Percentiles rank a stretch among this genome's conserved stretches.
These are phyloP conservation scores for Gopherus flavomarginatus DNA, from an alignment of 2,113 vertebrate species.

Conservation along the genomic window DNA sequence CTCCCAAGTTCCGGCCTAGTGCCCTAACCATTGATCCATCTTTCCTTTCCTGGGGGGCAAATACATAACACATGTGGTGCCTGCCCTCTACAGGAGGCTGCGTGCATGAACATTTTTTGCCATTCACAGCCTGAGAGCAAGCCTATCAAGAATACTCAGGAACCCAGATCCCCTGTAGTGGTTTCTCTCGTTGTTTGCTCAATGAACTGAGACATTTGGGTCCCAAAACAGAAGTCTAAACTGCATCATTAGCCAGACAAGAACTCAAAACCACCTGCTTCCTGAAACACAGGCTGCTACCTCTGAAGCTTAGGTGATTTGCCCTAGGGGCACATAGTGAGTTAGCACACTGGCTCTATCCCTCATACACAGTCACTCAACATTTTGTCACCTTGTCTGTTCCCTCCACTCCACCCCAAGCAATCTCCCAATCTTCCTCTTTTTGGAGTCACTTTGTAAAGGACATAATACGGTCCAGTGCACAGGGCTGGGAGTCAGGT, in stretches of 20 bases:
- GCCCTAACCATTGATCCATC: too few species aligned
- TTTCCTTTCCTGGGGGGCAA: too few species aligned
- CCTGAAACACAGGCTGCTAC: neutral
- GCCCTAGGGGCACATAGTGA: neutral
- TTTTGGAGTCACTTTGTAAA: accelerated
- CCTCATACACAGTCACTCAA: neutral
- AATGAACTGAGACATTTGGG: accelerated
- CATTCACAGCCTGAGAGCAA: neutral
- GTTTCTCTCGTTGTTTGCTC: neutral
- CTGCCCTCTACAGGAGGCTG: accelerated
- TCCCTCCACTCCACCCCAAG: neutral
- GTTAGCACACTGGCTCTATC: neutral
- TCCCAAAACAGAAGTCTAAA: neutral
- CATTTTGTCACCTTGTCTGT: accelerated
- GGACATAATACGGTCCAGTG: neutral
- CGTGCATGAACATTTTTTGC: neutral
- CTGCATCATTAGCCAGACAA: neutral
- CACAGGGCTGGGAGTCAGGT: neutral
- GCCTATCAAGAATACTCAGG: accelerated
- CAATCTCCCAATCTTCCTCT: neutral
- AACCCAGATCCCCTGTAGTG: neutral
- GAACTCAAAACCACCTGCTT: neutral
- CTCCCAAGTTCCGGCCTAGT: neutral
- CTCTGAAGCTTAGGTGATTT: neutral
- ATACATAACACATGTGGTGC: neutral